Conservation (phyloP, 2,888 invertebrate species). For the Geotrupes spiniger region DNA sequence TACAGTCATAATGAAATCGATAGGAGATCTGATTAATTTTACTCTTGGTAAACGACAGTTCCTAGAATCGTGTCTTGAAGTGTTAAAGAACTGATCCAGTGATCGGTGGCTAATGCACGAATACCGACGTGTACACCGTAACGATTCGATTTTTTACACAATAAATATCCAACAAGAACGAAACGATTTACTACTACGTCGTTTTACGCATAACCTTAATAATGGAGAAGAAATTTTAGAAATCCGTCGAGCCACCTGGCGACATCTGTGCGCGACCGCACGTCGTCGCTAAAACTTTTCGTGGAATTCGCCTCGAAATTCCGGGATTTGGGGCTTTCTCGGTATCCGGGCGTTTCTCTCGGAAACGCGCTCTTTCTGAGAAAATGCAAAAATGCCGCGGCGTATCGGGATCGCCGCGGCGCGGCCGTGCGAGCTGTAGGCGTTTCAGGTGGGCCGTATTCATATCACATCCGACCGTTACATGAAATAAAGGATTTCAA, state of each 20-base stretch:
- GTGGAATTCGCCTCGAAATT: neutral
- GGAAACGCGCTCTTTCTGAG: slow-evolving; percentile 20
- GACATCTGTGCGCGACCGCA: too few species aligned
- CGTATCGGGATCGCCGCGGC: neutral
- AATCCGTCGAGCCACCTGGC: too few species aligned
- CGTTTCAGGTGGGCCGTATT: slow-evolving; percentile 12
- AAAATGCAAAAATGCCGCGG: slow-evolving; percentile 27
- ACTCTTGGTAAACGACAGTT: slow-evolving; percentile 24
- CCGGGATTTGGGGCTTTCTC: neutral
- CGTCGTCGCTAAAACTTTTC: neutral
- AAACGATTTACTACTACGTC: too few species aligned
- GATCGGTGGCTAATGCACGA: too few species aligned
- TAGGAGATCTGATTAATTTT: slow-evolving; percentile 25
- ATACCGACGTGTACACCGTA: too few species aligned
- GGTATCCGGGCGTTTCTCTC: neutral
- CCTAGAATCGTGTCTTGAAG: slow-evolving; percentile 17
- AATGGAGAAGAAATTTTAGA: too few species aligned
- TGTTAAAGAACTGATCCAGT: slow-evolving; percentile 1
- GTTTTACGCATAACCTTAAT: too few species aligned
- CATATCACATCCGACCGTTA: slow-evolving; percentile 26
- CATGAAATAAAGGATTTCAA: slow-evolving; percentile 29
- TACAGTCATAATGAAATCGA: slow-evolving; percentile 23
- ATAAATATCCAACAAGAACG: too few species aligned
- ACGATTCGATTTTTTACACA: too few species aligned
- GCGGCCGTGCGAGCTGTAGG: slow-evolving; percentile 7